phyloP scores from a whole-genome alignment of 2,888 invertebrate species.

The Ichneumoninae sp. region DNA sequence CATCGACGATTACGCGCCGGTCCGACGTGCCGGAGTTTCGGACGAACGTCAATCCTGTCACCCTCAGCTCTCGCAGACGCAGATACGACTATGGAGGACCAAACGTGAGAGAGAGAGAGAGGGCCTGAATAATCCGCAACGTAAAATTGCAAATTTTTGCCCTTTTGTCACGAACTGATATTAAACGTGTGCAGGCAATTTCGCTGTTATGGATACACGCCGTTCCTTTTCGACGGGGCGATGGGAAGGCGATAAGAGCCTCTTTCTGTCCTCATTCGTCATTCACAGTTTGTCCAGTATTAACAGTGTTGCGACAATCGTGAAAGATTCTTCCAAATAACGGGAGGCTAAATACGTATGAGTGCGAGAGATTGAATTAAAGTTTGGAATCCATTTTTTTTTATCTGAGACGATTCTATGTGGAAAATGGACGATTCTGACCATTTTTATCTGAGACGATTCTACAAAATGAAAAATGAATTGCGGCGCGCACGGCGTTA shows the following conservation, averaged over 20 bases:
- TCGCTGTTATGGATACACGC: slow-evolving; percentile 77
- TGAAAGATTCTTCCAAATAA: too few relatives aligned
- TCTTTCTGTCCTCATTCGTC: background rate
- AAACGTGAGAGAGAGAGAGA: slow-evolving; percentile 45
- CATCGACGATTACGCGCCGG: slow-evolving; percentile 80
- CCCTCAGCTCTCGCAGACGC: slow-evolving; percentile 59
- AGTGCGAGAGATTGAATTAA: too few relatives aligned
- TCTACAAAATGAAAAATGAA: too few relatives aligned
- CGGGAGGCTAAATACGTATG: too few relatives aligned
- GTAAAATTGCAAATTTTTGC: slow-evolving; percentile 78
- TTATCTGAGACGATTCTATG: too few relatives aligned
- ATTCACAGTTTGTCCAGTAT: background rate
- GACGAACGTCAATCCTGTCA: slow-evolving; percentile 75
- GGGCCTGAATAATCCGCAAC: slow-evolving; percentile 69
- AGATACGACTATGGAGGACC: slow-evolving; percentile 4
- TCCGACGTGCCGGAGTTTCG: slow-evolving; percentile 69
- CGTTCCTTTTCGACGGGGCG: slow-evolving; percentile 77
- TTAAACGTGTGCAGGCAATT: slow-evolving; percentile 81
- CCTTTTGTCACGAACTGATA: slow-evolving; percentile 78
- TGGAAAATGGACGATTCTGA: too few relatives aligned
- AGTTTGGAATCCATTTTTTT: too few relatives aligned
- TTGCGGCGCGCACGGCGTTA: too few relatives aligned
- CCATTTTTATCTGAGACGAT: too few relatives aligned
- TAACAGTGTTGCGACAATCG: too few relatives aligned
- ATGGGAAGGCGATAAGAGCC: background rate